Conservation (phyloP, 2,888 invertebrate species). For the Merodon equestris region DNA sequence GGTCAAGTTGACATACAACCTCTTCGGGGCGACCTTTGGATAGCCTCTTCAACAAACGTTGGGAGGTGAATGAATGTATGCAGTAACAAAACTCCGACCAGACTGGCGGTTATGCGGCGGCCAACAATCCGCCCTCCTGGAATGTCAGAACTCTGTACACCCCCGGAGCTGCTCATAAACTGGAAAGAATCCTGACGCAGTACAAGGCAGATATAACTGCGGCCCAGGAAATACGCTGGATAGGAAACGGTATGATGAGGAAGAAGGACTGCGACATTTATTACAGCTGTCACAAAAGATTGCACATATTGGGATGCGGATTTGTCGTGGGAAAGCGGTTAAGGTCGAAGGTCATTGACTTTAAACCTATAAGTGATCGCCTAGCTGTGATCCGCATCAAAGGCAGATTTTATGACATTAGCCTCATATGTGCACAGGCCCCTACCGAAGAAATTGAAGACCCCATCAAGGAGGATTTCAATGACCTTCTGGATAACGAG, state of each 20-base stretch:
- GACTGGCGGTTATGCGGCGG: too few relatives aligned
- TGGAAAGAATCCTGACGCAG: background rate
- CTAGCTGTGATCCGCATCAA: background rate
- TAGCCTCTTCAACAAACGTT: too few relatives aligned
- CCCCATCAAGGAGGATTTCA: background rate
- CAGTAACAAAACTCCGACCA: too few relatives aligned
- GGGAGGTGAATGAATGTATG: too few relatives aligned
- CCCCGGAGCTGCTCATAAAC: conserved; percentile 1
- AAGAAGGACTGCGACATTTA: conserved; percentile 7
- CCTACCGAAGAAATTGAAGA: conserved; percentile 3
- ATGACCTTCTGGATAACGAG: background rate
- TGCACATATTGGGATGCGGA: background rate
- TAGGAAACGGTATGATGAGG: background rate
- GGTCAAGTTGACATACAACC: too few relatives aligned
- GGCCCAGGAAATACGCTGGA: conserved; percentile 8
- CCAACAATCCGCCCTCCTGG: too few relatives aligned
- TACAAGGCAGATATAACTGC: conserved; percentile 1
- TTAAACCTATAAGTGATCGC: background rate
- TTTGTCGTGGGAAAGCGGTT: conserved; percentile 6
- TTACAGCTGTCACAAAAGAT: background rate
- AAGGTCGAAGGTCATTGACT: background rate
- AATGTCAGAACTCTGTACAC: background rate
- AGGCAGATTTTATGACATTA: background rate
- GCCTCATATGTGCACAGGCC: conserved; percentile 7
- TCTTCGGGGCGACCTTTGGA: too few relatives aligned